Evolutionary conservation across 2,888 invertebrate genomes (phyloP), one percentile per base, ranked within the genome.

Genomic region (Hemithea aestivaria): DNA sequence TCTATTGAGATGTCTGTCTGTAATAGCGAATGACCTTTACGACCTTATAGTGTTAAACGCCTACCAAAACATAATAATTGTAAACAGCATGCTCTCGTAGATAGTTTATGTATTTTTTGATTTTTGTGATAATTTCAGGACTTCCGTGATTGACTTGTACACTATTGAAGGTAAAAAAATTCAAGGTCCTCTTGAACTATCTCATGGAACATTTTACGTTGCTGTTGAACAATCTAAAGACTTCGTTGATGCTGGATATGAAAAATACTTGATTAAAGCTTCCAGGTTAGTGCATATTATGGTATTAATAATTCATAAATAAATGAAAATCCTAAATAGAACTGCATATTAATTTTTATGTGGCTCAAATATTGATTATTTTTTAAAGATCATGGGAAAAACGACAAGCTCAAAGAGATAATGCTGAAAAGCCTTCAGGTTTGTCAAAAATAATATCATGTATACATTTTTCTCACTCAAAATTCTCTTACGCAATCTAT

Each of bases 321-420:
- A n/a, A n/a, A n/a, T n/a, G n/a, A n/a, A n/a, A n/a, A n/a, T n/a
- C n/a, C n/a, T n/a, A n/a, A n/a, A n/a, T n/a, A n/a, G n/a, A n/a
- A n/a, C n/a, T n/a, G n/a, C n/a, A n/a, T n/a, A n/a, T n/a, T n/a
- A n/a, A n/a, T n/a, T n/a, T n/a, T n/a, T n/a, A n/a, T n/a, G n/a
- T 20, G 16, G 16, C 20, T 20, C n/a, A n/a, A n/a, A n/a, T n/a
- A n/a, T n/a, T n/a, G 27, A 20, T 10, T 10, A 20, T 20, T 20
- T 2, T 53, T 63, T 57, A 22, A 44, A 83, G 84, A 51, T 84
- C 84, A 16, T 69, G 77, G 63, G 81, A 83, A 53, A 83, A 73
- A 44, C 64, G 83, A 6, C 65, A 69, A 50, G 52, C 59, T 16
- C 16, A 12, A 74, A 61, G 45, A 60, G 44, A 54, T 16, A 5